Evolutionary conservation across 2,888 invertebrate species (phyloP), one percentile per base, ranked within the genome.

Genomic region (Tridacna gigas): DNA sequence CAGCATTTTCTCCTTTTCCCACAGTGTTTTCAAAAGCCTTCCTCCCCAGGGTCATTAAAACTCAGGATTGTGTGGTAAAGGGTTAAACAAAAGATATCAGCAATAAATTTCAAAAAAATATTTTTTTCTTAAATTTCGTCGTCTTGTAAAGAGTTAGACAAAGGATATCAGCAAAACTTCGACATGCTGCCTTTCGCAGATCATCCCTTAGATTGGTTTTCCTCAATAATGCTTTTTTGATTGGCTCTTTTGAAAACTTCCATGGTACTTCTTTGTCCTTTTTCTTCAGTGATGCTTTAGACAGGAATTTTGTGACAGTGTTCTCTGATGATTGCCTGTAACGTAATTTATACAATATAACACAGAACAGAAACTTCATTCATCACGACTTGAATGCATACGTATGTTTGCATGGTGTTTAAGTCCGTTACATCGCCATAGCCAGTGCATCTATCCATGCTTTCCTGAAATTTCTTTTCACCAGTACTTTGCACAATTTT

Each of bases 131-230:
- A 51, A 18, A 13, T 13, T 51, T 51, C 13, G 13, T 51, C 11
- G 18, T 51, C 11, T 13, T 51, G 11, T 51, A 51, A 51, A 20
- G 18, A 56, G 4, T 37, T 37, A 37, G 2, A 37, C 37, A 80
- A 91, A 92, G 93, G 92, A 93, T 92, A 93, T 91, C 89, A 76
- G 84, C 71, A 69, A 93, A 93, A 45, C 89, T 86, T 51, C 89
- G 82, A 63, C 89, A 84, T 25, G 92, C 89, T 5, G 88, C 82
- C 15, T 87, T 81, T 4, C 89, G 63, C 4, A 91, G 77, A n/a
- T 92, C 92, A 9, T 91, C 92, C 61, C 88, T 81, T 61, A 82
- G 48, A 74, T 83, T 84, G 12, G 91, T 88, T 75, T 86, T 90
- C 67, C 89, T 89, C 61, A 92, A 85, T 22, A 93, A 79, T 0